A percentile compares a stretch with the other conserved stretches of the same genome.
Evolutionary conservation across 2,797 vertebrate species (phyloP).

Genomic region (Aphelocoma californica): DNA sequence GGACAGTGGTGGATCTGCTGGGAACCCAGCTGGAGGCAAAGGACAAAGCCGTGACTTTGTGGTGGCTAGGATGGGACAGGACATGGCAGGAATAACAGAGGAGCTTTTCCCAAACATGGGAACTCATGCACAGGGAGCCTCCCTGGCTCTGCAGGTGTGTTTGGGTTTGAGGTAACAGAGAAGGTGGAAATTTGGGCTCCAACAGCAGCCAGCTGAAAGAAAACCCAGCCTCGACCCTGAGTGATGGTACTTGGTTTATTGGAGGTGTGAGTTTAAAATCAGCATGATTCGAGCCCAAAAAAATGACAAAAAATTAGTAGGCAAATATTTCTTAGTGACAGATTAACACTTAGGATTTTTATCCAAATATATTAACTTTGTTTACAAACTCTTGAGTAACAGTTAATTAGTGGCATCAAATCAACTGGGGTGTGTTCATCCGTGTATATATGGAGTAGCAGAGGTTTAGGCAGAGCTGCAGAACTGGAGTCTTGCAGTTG

Average conservation of each 20-base stretch:
- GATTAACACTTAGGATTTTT: neutral
- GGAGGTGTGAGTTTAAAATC: constrained; percentile 25
- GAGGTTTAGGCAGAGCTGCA: neutral
- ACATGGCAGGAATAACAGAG: fast-evolving
- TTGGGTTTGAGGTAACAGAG: fast-evolving
- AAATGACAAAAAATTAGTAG: neutral
- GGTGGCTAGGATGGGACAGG: neutral
- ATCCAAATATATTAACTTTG: constrained; percentile 60
- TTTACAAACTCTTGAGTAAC: neutral
- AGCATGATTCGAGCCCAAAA: neutral
- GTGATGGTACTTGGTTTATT: constrained; percentile 53
- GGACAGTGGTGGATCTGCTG: neutral
- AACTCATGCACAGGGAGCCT: neutral
- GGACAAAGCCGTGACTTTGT: neutral
- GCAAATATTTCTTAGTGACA: neutral
- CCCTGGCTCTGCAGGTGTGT: neutral
- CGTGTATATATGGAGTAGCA: neutral
- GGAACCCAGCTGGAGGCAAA: neutral
- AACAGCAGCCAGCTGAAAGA: neutral
- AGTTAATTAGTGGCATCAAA: constrained; percentile 3
- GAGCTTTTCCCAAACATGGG: neutral
- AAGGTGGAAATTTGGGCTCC: neutral
- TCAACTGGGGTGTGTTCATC: neutral
- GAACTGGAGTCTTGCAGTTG: neutral
- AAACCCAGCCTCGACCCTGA: neutral